Conservation (phyloP, 2,797 vertebrate species). For the Typhlichthys eigenmanni region DNA sequence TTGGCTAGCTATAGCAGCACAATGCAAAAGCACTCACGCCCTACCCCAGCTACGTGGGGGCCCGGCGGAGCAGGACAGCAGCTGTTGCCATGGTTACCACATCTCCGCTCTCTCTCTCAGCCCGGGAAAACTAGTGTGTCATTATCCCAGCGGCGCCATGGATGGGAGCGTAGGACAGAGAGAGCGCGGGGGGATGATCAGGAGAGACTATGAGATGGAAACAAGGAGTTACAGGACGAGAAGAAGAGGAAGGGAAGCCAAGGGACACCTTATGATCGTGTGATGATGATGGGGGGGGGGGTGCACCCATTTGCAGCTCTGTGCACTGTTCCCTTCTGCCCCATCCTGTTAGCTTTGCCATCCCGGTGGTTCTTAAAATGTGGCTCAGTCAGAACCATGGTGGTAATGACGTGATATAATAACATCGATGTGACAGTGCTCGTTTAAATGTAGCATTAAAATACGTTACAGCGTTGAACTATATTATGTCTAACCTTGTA, state of each 20-base stretch:
- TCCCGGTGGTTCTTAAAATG: constrained; percentile 20
- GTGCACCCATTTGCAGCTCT: constrained; percentile 56
- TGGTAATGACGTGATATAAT: too few relatives aligned
- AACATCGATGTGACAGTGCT: too few relatives aligned
- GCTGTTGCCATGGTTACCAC: constrained; percentile 83
- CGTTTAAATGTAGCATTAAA: too few relatives aligned
- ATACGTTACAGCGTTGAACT: too few relatives aligned
- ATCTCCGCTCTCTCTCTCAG: constrained; percentile 66
- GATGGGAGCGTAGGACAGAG: constrained; percentile 59
- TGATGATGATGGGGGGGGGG: constrained; percentile 14
- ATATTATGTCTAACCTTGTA: too few relatives aligned
- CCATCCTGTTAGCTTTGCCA: background rate
- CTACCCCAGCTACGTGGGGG: constrained; percentile 59
- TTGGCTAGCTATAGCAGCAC: constrained; percentile 42
- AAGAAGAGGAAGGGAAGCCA: background rate
- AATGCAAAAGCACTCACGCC: constrained; percentile 63
- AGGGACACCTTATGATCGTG: background rate
- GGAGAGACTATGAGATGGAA: background rate
- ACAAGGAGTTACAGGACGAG: background rate
- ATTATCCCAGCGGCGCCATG: constrained; percentile 78
- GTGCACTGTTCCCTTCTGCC: constrained; percentile 14
- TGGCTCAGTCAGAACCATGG: too few relatives aligned
- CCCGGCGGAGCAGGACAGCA: constrained; percentile 76
- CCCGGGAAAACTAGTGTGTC: constrained; percentile 79
- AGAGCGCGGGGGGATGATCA: constrained; percentile 1